Evolutionary conservation across 2,888 invertebrate genomes (phyloP).

Genomic region (Oscheius sp.): DNA sequence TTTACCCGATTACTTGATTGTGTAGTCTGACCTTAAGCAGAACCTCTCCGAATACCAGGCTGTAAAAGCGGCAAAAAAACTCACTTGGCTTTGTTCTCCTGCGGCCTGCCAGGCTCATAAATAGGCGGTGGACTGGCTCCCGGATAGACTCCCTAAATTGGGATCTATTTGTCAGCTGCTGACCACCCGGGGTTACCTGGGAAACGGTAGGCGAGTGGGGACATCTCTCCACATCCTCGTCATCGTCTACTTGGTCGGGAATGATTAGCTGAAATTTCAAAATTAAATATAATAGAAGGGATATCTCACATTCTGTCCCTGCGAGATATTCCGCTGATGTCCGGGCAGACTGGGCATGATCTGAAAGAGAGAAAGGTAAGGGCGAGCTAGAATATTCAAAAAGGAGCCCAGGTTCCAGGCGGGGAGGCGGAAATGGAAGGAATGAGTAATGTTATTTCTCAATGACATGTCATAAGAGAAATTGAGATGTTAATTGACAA

Average conservation of each 20-base stretch:
- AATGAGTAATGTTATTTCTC: not conserved
- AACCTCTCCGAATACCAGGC: too few relatives aligned
- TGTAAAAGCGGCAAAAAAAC: not conserved
- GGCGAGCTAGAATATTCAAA: conserved; percentile 16
- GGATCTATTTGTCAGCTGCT: not conserved
- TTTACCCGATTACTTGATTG: too few relatives aligned
- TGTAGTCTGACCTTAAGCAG: too few relatives aligned
- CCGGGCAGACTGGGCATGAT: conserved; percentile 59
- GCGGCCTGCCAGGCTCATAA: conserved; percentile 48
- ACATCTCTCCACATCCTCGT: conserved; percentile 51
- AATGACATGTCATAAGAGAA: not conserved
- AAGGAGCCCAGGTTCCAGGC: not conserved
- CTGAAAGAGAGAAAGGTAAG: too few relatives aligned
- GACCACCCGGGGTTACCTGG: conserved; percentile 8
- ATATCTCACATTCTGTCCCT: conserved; percentile 64
- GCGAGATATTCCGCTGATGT: conserved; percentile 67
- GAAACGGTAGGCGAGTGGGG: conserved; percentile 21
- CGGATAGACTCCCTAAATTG: conserved; percentile 48
- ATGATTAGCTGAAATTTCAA: conserved; percentile 53
- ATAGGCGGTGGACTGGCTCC: conserved; percentile 49
- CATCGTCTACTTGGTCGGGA: conserved; percentile 48
- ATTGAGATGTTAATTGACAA: not conserved
- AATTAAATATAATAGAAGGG: not conserved
- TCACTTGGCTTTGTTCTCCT: conserved; percentile 54
- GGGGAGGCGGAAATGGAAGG: conserved; percentile 4